Evolutionary conservation across 2,113 vertebrate species (phyloP), one percentile per base, ranked within the genome.

Genomic region (Centrocercus urophasianus): DNA sequence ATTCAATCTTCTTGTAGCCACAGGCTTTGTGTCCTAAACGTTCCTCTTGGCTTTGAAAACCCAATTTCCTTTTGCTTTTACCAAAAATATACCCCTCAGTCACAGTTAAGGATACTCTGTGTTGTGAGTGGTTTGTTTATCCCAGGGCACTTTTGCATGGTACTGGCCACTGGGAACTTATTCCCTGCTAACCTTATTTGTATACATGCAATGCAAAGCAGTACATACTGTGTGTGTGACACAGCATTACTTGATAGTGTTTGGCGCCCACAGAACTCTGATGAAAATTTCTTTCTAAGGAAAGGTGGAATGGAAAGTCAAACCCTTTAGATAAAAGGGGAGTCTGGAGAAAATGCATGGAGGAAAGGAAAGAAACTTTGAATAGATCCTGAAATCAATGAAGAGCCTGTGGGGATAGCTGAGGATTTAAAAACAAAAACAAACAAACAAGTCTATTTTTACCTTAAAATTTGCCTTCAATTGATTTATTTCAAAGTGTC

Each of bases 271-370:
- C 0, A 6, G 8, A 60, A 77, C 86, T 75, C 66, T 73, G 66
- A 67, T 82, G 56, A 88, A 96, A 86, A 75, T 52, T 48, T 59
- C 28, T 86, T 93, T 52, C 73, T 75, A 75, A 86, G 83, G 48
- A 93, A 61, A 61, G 59, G 34, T 52, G 48, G 43, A 94, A 87
- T 76, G 61, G 71, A 22, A 93, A 92, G 59, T 61, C 59, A 83
- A 84, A 66, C 24, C 28, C 28, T 66, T 65, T 34, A 86, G 70
- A 72, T 57, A 8, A 92, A 92, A 90, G 84, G 28, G 65, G 43
- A 93, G n/a, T 56, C 59, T 86, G 38, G 48, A 93, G 61, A 88
- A 88, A 94, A 92, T 81, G 86, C 48, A 11, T n/a, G 8, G 43
- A 79, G 48, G 43, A 86, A 88, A 69, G 47, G 32, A 83, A 22